Evolutionary conservation across 2,797 vertebrate genomes (phyloP).

Genomic region (Syngnathus rostellatus): DNA sequence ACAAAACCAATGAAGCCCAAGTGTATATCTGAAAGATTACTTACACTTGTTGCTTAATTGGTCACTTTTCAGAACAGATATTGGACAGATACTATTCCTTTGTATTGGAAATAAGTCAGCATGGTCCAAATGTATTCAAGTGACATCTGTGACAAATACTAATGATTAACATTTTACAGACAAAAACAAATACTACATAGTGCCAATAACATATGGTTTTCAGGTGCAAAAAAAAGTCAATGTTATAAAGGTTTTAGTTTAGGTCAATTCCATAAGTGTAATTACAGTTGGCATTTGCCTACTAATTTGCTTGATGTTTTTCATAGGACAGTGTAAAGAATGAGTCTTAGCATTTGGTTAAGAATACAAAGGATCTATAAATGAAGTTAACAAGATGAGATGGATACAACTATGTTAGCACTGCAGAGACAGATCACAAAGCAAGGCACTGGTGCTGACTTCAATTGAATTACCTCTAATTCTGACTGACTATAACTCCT

Average conservation of each 20-base stretch:
- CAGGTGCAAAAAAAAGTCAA: neutral
- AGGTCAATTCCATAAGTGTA: neutral
- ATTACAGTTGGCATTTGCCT: neutral
- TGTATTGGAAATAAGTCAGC: neutral
- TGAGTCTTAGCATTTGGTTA: too few species aligned
- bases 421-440: neutral
- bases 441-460: neutral
- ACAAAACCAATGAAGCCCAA: slow-evolving; percentile 10
- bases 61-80: neutral
- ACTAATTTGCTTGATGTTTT: neutral
- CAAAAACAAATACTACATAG: neutral
- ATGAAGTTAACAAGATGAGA: neutral
- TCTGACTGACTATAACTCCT: neutral
- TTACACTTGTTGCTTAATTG: slow-evolving; percentile 36
- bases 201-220: neutral
- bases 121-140: neutral
- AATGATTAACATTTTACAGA: neutral
- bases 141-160: neutral
- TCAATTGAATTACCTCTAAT: neutral
- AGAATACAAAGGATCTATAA: too few species aligned
- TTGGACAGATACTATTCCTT: slow-evolving; percentile 9
- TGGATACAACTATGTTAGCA: neutral
- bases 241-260: neutral
- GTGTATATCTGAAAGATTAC: slow-evolving; percentile 18
- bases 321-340: neutral